A percentile compares a stretch with the other conserved stretches of the same genome.
phyloP scores from a whole-genome alignment of 1,140 invertebrate species.

The Megathymus violae region DNA sequence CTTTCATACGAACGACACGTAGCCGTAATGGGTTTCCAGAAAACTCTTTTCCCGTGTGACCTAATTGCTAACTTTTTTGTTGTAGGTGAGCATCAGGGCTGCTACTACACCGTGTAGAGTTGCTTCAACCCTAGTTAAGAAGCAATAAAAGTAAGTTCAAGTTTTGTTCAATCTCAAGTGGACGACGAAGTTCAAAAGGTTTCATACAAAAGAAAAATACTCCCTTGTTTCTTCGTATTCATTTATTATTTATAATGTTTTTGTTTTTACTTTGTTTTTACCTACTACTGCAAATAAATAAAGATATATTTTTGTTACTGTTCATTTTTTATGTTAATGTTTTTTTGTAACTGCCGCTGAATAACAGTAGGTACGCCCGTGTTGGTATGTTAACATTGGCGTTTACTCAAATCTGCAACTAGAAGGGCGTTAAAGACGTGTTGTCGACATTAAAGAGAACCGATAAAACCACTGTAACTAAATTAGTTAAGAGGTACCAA shows the following conservation, averaged over 20 bases:
- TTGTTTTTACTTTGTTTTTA: background rate
- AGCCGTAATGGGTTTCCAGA: constrained; percentile 3
- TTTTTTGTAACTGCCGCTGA: too few species aligned
- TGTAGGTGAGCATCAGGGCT: background rate
- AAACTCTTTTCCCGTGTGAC: constrained; percentile 2
- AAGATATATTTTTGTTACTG: too few species aligned
- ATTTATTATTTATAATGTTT: constrained; percentile 1
- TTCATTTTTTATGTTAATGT: background rate
- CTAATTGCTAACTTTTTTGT: constrained; percentile 2
- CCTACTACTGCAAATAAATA: too few species aligned
- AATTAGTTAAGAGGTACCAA: too few species aligned
- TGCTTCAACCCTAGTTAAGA: background rate
- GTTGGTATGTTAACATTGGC: too few species aligned
- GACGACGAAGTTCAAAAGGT: background rate
- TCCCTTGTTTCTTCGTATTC: background rate
- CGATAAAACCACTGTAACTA: too few species aligned
- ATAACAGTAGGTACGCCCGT: too few species aligned
- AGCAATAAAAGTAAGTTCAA: background rate
- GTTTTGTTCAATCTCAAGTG: background rate
- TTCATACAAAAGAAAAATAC: background rate
- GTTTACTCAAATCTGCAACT: too few species aligned
- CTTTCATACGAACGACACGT: background rate
- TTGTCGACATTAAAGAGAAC: too few species aligned
- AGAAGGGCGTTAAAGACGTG: too few species aligned
- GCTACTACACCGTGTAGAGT: background rate